Conservation (phyloP, 35 echinoderm and acorn worm species). For the Apostichopus japonicus region DNA sequence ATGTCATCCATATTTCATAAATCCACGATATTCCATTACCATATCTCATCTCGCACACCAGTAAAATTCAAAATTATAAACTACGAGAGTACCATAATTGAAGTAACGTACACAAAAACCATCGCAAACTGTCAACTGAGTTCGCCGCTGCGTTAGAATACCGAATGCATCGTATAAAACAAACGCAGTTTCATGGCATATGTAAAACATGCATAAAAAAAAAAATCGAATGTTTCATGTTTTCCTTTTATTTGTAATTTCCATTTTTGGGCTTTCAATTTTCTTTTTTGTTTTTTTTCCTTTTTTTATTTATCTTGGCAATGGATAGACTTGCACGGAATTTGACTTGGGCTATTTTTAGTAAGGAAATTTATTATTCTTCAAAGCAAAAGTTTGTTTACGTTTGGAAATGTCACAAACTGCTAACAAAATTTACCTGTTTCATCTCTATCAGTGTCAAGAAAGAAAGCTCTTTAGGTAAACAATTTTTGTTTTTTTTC, state of each 20-base stretch:
- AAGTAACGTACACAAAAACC: slow-evolving; percentile 17
- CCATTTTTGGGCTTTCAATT: too few species aligned
- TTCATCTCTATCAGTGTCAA: neutral
- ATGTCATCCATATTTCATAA: slow-evolving; percentile 20
- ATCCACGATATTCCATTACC: slow-evolving; percentile 12
- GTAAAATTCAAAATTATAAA: slow-evolving; percentile 22
- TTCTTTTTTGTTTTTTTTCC: neutral
- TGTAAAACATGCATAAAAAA: neutral
- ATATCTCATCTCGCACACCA: slow-evolving; percentile 21
- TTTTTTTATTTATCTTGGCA: neutral
- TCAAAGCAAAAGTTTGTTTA: slow-evolving; percentile 6
- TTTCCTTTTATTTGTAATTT: neutral
- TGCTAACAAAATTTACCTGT: neutral
- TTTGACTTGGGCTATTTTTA: neutral
- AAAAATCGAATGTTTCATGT: neutral
- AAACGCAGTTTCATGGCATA: neutral
- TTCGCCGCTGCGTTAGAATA: neutral
- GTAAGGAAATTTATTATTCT: neutral
- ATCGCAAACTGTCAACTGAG: neutral
- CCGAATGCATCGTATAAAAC: slow-evolving; percentile 12
- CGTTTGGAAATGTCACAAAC: neutral
- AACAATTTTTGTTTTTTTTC: neutral
- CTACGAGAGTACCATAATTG: slow-evolving; percentile 6
- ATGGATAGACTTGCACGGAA: neutral
- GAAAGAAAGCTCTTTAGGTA: neutral